phyloP scores from a whole-genome alignment of 2,113 vertebrate genomes.

The Amia ocellicauda region DNA sequence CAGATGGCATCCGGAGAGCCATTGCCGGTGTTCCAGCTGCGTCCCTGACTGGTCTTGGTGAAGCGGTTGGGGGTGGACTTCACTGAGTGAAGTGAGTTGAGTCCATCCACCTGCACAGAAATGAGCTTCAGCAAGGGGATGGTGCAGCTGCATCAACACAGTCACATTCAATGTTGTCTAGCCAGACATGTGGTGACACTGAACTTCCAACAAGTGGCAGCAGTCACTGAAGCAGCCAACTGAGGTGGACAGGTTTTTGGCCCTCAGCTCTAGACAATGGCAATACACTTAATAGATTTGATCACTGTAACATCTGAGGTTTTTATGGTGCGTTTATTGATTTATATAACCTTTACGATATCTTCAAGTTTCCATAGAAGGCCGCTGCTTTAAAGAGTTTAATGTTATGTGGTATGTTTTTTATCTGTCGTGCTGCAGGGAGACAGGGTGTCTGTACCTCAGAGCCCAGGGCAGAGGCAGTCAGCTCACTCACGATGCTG shows the following conservation, averaged over 20 bases:
- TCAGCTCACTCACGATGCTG: conserved; percentile 95
- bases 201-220: conserved; percentile 14
- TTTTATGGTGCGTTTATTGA: too few relatives aligned
- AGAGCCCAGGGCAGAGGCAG: conserved; percentile 91
- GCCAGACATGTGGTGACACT: not conserved
- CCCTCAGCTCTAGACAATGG: too few relatives aligned
- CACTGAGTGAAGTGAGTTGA: conserved; percentile 92
- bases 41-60: conserved; percentile 96
- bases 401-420: too few relatives aligned
- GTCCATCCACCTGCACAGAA: conserved; percentile 78
- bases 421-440: too few relatives aligned
- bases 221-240: not conserved
- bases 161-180: not conserved
- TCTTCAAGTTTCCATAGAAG: too few relatives aligned
- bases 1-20: conserved; percentile 98
- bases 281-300: too few relatives aligned
- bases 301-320: too few relatives aligned
- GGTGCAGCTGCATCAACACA: not conserved
- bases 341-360: too few relatives aligned
- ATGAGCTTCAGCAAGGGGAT: not conserved
- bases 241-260: not conserved
- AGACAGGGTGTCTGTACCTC: conserved; percentile 71
- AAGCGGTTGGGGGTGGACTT: conserved; percentile 94
- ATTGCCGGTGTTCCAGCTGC: conserved; percentile 98
- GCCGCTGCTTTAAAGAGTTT: too few relatives aligned